These are phyloP conservation scores for Phaethornis superciliosus DNA, from an alignment of 2,113 vertebrate genomes.

Conservation along the genomic window DNA sequence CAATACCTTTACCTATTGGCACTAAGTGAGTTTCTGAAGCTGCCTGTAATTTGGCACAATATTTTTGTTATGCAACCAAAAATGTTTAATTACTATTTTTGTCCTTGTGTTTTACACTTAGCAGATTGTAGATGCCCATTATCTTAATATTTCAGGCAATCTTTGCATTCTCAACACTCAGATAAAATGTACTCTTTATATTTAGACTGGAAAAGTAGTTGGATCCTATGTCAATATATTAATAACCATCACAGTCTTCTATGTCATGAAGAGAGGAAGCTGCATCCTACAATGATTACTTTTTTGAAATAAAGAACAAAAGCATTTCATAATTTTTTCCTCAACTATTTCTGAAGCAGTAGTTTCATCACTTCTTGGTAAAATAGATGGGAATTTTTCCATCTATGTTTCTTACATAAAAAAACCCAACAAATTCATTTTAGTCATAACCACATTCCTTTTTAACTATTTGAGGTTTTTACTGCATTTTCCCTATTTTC, in stretches of 20 bases:
- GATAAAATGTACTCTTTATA: not conserved
- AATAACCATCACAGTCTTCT: not conserved
- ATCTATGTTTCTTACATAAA: not conserved
- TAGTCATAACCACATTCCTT: not conserved
- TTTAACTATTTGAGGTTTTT: not conserved
- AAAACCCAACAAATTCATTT: not conserved
- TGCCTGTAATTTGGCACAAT: not conserved
- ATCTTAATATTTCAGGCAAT: constrained; percentile 19
- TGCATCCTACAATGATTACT: not conserved
- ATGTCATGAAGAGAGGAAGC: not conserved
- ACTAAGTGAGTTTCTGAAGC: not conserved
- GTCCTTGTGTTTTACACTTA: not conserved
- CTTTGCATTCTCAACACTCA: not conserved
- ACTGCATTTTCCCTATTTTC: not conserved
- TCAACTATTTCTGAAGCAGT: not conserved
- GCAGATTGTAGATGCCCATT: not conserved
- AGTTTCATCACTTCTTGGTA: not conserved
- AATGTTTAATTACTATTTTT: not conserved
- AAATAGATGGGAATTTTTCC: not conserved
- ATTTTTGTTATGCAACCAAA: not conserved
- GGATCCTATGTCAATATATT: not conserved
- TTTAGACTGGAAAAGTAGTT: not conserved
- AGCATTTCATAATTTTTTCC: not conserved
- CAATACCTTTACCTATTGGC: not conserved
- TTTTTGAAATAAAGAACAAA: not conserved